Percentiles rank a stretch among this genome's conserved stretches.
phyloP scores from a whole-genome alignment of 2,113 vertebrate genomes.

The Catharus fuscescens region DNA sequence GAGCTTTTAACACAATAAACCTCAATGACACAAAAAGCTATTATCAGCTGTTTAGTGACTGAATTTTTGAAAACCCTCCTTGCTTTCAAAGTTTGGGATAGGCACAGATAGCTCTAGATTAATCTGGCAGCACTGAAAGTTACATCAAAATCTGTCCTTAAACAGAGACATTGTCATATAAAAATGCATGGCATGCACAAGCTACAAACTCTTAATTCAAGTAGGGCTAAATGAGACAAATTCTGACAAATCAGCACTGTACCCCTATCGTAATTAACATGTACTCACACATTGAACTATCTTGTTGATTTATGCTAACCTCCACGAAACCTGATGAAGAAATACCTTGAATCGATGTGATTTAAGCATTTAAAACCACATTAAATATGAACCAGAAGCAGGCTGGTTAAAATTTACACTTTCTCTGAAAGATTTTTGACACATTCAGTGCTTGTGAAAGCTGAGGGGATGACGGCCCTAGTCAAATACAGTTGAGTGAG shows the following conservation, averaged over 20 bases:
- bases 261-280: constrained; percentile 59
- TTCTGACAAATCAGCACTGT: constrained; percentile 24
- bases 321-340: constrained; percentile 4
- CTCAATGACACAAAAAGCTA: not conserved
- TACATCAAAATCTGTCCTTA: not conserved
- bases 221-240: constrained; percentile 51
- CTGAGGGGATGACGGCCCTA: constrained; percentile 82
- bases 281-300: not conserved
- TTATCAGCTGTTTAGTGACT: not conserved
- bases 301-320: constrained; percentile 46
- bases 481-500: constrained; percentile 87
- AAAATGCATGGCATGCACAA: not conserved
- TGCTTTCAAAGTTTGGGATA: not conserved
- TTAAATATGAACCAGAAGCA: constrained; percentile 79
- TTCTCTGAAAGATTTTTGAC: constrained; percentile 82
- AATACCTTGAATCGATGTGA: constrained; percentile 57
- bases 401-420: constrained; percentile 81
- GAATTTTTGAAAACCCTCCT: not conserved
- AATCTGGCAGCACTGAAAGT: not conserved
- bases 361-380: constrained; percentile 71
- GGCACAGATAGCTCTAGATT: not conserved
- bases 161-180: not conserved
- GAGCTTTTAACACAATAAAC: not conserved
- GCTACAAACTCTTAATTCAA: not conserved
- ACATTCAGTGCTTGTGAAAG: constrained; percentile 80